Conservation (phyloP, 2,888 invertebrate genomes). For the Synergus japonicus region DNA sequence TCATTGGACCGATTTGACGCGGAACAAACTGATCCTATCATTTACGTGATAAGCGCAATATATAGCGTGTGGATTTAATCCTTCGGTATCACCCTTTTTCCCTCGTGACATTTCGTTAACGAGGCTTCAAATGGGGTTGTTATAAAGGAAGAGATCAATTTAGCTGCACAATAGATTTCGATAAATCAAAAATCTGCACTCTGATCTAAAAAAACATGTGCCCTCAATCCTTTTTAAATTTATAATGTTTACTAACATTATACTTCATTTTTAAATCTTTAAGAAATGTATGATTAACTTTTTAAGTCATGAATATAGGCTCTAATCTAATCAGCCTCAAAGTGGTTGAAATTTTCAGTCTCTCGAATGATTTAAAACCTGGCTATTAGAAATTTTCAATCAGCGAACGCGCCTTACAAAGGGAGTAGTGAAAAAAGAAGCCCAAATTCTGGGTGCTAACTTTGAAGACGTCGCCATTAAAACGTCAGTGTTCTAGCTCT, state of each 20-base stretch:
- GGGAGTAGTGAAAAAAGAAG: not conserved
- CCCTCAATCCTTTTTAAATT: too few species aligned
- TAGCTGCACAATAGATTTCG: too few species aligned
- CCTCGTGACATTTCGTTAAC: not conserved
- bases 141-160: not conserved
- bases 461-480: slow-evolving; percentile 35
- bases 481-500: slow-evolving; percentile 40
- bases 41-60: slow-evolving; percentile 12
- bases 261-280: too few species aligned
- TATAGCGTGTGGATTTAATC: slow-evolving; percentile 12
- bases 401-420: not conserved
- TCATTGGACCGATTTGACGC: slow-evolving; percentile 41
- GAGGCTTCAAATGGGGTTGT: not conserved
- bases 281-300: too few species aligned
- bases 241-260: too few species aligned
- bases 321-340: not conserved
- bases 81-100: not conserved
- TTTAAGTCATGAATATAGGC: too few species aligned
- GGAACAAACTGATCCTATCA: slow-evolving; percentile 45
- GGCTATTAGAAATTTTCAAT: slow-evolving; percentile 18
- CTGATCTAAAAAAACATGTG: too few species aligned
- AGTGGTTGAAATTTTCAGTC: slow-evolving; percentile 2
- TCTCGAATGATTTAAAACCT: slow-evolving; percentile 7
- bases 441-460: slow-evolving; percentile 25
- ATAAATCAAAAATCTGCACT: too few species aligned